These are phyloP conservation scores for Chalcis sispes DNA, from an alignment of 2,888 invertebrate genomes.

Conservation along the genomic window DNA sequence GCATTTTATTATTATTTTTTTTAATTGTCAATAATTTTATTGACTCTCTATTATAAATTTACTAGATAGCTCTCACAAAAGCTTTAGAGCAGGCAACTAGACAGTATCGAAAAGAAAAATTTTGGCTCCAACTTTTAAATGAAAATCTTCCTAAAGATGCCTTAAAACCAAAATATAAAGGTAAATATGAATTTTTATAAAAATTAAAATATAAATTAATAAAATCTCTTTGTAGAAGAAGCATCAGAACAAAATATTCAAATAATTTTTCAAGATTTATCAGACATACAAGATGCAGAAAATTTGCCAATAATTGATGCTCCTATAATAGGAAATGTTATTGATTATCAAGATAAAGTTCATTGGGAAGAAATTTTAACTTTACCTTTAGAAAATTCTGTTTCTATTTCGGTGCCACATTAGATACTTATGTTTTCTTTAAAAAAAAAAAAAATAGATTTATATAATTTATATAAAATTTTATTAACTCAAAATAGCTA, in stretches of 20 bases:
- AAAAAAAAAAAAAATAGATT: not conserved
- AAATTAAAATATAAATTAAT: not conserved
- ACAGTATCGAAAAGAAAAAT: conserved; percentile 77
- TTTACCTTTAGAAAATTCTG: conserved; percentile 31
- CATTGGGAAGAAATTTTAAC: conserved; percentile 53
- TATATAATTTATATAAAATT: not conserved
- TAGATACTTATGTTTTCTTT: conserved; percentile 19
- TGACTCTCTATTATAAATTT: too few relatives aligned
- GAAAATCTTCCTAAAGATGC: conserved; percentile 34
- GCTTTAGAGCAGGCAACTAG: conserved; percentile 76
- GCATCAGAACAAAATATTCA: conserved; percentile 45
- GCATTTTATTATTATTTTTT: conserved; percentile 31
- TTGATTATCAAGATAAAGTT: conserved; percentile 37
- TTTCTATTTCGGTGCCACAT: conserved; percentile 38
- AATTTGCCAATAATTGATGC: conserved; percentile 48
- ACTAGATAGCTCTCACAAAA: conserved; percentile 77
- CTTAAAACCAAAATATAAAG: conserved; percentile 36
- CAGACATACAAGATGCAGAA: conserved; percentile 30
- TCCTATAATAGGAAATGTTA: conserved; percentile 28
- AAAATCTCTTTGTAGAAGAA: conserved; percentile 31
- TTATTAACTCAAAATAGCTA: not conserved
- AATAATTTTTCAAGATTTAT: conserved; percentile 52
- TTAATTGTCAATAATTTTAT: too few relatives aligned
- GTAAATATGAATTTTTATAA: conserved; percentile 13
- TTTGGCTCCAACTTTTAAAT: conserved; percentile 28